A percentile compares a stretch with the other conserved stretches of the same genome.
Conservation (phyloP, 2,797 vertebrate genomes). For the Anolis apletophallus region DNA sequence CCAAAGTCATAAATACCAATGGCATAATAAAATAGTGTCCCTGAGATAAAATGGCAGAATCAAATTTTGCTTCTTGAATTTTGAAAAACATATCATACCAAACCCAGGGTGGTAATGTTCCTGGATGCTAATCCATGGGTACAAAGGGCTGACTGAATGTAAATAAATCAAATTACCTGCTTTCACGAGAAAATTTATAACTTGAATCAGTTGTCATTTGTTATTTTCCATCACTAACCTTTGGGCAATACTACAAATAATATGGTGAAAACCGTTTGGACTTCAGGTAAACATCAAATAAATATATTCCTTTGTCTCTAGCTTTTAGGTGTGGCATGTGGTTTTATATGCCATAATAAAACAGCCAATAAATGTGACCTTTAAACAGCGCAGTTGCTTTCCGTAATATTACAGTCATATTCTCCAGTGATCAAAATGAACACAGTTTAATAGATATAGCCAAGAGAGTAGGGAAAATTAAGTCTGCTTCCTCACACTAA, state of each 20-base stretch:
- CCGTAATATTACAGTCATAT: not conserved
- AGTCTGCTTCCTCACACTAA: not conserved
- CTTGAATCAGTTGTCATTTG: too few relatives aligned
- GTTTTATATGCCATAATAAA: not conserved
- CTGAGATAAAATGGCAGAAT: too few relatives aligned
- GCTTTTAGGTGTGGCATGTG: slow-evolving; percentile 38
- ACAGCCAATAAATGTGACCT: slow-evolving; percentile 60
- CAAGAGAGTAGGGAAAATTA: slow-evolving; percentile 8
- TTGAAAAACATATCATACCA: too few relatives aligned
- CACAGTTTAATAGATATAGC: slow-evolving; percentile 9
- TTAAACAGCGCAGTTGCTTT: slow-evolving; percentile 49
- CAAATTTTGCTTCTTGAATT: too few relatives aligned
- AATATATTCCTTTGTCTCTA: not conserved
- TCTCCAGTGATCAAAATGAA: not conserved
- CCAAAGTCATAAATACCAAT: too few relatives aligned
- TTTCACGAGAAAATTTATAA: too few relatives aligned
- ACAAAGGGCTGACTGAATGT: too few relatives aligned
- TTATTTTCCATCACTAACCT: too few relatives aligned
- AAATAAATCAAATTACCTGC: too few relatives aligned
- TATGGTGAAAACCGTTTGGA: not conserved
- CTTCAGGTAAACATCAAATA: not conserved
- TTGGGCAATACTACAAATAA: not conserved
- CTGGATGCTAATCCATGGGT: too few relatives aligned
- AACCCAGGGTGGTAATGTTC: too few relatives aligned
- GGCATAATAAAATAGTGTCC: too few relatives aligned